These are phyloP conservation scores for Chymomyza procnemis DNA, from an alignment of 2,888 invertebrate species.

Conservation along the genomic window DNA sequence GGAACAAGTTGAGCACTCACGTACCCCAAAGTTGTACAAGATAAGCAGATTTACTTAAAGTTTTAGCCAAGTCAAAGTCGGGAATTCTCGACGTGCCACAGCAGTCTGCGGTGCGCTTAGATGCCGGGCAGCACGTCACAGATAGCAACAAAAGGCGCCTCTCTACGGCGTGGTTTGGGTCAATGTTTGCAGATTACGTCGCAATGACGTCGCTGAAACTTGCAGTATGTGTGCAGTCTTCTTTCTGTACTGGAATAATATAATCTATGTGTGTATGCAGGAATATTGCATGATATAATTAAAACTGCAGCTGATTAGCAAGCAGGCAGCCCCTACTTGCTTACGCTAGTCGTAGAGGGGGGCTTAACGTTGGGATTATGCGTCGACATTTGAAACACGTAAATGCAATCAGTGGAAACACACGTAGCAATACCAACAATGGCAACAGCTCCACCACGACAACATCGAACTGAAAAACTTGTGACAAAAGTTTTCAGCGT, in stretches of 20 bases:
- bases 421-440: constrained; percentile 58
- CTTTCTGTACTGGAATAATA: background rate
- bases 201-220: constrained; percentile 31
- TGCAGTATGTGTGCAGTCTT: constrained; percentile 34
- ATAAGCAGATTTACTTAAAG: constrained; percentile 74
- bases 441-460: constrained; percentile 12
- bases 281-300: constrained; percentile 33
- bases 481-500: constrained; percentile 31
- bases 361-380: background rate
- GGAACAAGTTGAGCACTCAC: constrained; percentile 45
- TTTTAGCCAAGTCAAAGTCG: constrained; percentile 46
- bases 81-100: constrained; percentile 51
- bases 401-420: constrained; percentile 60
- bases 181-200: constrained; percentile 16
- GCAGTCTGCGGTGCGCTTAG: constrained; percentile 22
- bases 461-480: constrained; percentile 12
- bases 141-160: constrained; percentile 18
- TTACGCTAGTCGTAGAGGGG: background rate
- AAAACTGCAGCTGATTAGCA: constrained; percentile 53
- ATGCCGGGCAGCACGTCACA: constrained; percentile 38
- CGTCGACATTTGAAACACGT: constrained; percentile 44
- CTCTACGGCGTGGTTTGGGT: background rate
- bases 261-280: no score
- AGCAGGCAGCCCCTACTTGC: constrained; percentile 5
- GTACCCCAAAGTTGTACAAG: constrained; percentile 68